These are phyloP conservation scores for Metaphire vulgaris DNA, from an alignment of 1,140 invertebrate genomes.

Conservation along the genomic window DNA sequence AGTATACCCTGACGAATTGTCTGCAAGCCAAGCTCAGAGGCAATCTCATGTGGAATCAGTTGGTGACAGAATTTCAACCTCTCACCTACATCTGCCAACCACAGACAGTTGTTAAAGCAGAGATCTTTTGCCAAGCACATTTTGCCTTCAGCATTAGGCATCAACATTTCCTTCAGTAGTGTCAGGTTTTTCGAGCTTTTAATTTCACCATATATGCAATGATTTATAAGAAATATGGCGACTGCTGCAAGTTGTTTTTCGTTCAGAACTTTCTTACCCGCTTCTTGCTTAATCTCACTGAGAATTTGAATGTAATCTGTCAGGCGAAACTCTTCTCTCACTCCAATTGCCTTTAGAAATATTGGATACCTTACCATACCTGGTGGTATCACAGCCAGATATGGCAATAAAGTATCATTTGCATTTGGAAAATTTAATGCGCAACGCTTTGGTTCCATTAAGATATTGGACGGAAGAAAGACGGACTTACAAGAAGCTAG, in stretches of 20 bases:
- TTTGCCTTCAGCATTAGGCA: slow-evolving; percentile 7
- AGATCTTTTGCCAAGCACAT: slow-evolving; percentile 3
- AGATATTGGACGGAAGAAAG: not conserved
- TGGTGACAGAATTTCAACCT: slow-evolving; percentile 4
- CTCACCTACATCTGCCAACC: not conserved
- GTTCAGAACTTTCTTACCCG: not conserved
- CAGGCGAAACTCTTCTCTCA: not conserved
- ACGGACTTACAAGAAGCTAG: not conserved
- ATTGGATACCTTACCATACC: not conserved
- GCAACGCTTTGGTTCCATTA: not conserved
- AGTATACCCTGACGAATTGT: slow-evolving; percentile 2
- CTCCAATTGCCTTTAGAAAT: not conserved
- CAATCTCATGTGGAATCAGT: not conserved
- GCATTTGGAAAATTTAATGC: not conserved
- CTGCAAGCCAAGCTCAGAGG: slow-evolving; percentile 5
- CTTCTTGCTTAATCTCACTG: not conserved
- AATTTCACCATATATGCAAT: not conserved
- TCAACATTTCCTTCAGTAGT: not conserved
- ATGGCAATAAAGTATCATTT: not conserved
- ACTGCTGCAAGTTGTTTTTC: not conserved
- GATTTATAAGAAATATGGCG: not conserved
- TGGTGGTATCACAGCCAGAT: not conserved
- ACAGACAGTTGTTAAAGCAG: slow-evolving; percentile 12
- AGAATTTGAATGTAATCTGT: not conserved
- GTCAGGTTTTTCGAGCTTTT: not conserved